Evolutionary conservation across 2,797 vertebrate genomes (phyloP).

Genomic region (Cirrhinus mrigala): DNA sequence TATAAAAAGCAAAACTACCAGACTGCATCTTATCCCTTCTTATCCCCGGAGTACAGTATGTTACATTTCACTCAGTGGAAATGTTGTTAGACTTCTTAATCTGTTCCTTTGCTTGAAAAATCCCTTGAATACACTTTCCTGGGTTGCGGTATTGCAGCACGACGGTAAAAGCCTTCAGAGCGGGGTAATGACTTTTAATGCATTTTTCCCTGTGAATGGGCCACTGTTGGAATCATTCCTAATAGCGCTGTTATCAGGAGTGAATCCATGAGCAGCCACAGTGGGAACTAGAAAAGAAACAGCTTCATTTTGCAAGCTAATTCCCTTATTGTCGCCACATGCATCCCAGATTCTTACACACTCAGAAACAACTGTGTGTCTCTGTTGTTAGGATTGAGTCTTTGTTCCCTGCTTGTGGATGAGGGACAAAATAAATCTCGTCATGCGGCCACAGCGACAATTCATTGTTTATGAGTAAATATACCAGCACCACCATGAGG

Average conservation of each 20-base stretch:
- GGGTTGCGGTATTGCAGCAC: background rate
- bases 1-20: constrained; percentile 32
- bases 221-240: constrained; percentile 46
- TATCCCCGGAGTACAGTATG: constrained; percentile 34
- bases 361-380: constrained; percentile 1
- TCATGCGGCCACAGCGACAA: background rate
- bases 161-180: constrained; percentile 20
- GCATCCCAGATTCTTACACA: constrained; percentile 14
- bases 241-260: constrained; percentile 45
- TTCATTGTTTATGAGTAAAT: constrained; percentile 25
- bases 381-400: background rate
- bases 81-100: constrained; percentile 49
- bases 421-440: background rate
- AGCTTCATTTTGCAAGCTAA: constrained; percentile 42
- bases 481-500: background rate
- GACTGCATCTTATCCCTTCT: constrained; percentile 39
- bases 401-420: constrained; percentile 15
- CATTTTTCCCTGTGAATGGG: constrained; percentile 30
- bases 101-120: constrained; percentile 35
- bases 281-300: constrained; percentile 40
- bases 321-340: constrained; percentile 43
- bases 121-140: constrained; percentile 18
- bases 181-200: constrained; percentile 44
- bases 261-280: constrained; percentile 33
- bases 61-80: constrained; percentile 26